phyloP scores from a whole-genome alignment of 2,797 vertebrate genomes.

The Hypotaenidia philippensis region DNA sequence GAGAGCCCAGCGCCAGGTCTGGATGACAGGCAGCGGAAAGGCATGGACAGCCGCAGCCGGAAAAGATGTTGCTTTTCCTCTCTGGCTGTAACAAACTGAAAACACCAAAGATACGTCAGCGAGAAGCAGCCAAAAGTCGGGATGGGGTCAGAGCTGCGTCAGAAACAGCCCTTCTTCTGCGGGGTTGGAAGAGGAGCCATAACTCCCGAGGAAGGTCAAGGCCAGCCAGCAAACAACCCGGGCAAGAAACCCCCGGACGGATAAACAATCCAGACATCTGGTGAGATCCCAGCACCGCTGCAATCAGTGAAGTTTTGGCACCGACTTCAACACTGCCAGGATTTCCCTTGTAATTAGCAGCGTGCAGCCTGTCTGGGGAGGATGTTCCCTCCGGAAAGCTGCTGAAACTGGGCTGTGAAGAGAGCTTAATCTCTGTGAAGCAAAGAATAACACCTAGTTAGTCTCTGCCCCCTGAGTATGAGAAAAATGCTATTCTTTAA shows the following conservation, averaged over 20 bases:
- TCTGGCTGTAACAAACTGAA: background rate
- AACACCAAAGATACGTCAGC: background rate
- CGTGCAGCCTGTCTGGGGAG: constrained; percentile 52
- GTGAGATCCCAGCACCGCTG: constrained; percentile 41
- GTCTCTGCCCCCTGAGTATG: background rate
- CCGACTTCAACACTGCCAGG: constrained; percentile 52
- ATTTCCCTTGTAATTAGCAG: constrained; percentile 74
- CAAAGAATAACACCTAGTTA: constrained; percentile 34
- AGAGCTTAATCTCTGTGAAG: background rate
- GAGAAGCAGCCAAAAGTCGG: background rate
- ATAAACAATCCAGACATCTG: constrained; percentile 67
- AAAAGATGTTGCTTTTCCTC: constrained; percentile 27
- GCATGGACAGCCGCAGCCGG: background rate
- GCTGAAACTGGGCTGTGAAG: background rate
- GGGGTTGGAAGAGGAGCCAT: background rate
- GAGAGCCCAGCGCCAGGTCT: background rate
- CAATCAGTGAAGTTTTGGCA: constrained; percentile 61
- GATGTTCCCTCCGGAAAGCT: constrained; percentile 71
- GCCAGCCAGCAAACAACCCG: background rate
- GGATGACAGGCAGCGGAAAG: constrained; percentile 19
- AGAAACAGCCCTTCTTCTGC: constrained; percentile 5
- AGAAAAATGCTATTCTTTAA: background rate
- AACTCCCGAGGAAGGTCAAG: constrained; percentile 47
- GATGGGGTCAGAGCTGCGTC: background rate
- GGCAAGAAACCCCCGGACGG: constrained; percentile 20